Evolutionary conservation across 2,113 vertebrate genomes (phyloP), one percentile per base, ranked within the genome.

Genomic region (Athene noctua): DNA sequence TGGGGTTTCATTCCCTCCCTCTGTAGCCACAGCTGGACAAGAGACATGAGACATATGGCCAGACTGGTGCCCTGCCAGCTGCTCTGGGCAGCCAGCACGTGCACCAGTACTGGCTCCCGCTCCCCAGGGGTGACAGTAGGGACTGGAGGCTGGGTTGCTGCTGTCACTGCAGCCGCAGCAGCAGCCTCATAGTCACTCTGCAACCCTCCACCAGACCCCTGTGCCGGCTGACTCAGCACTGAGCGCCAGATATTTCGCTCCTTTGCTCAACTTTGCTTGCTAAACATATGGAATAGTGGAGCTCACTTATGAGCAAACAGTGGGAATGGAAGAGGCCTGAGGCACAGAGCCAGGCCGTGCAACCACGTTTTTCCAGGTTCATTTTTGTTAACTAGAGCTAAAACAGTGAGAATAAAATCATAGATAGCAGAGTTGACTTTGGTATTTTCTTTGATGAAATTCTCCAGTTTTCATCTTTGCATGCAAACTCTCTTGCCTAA

Each of bases 71-170:
- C 29, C 36, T 44, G 6, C 22, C 29, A 29, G 22, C 58, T 57
- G 1, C 7, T 10, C 47, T 4, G 2, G 22, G n/a, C 46, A 47
- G 46, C 26, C 0, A 0, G 44, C 44, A 46, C 17, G 17, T 49
- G 58, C 30, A 44, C 38, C 71, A 42, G 13, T 27, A 26, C 5
- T 1, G 5, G 5, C 19, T 74, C 49, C 36, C 2, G 5, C 36
- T 85, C 34, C 38, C 25, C 1, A 0, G 30, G 30, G 15, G 4
- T 47, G 13, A 5, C 49, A 29, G 4, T 25, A 30, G 72, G 30
- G 15, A 9, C 59, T 3, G 7, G n/a, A 26, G 36, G 20, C 23
- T 7, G 14, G 59, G 51, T 22, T 68, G n/a, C 71, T 78, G 59
- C 58, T 14, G 15, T 1, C 4, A 2, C 42, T 70, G 34, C 75